Percentiles rank a stretch among this genome's conserved stretches.
Evolutionary conservation across 2,797 vertebrate species (phyloP).

Genomic region (Ctenopoma multispine): DNA sequence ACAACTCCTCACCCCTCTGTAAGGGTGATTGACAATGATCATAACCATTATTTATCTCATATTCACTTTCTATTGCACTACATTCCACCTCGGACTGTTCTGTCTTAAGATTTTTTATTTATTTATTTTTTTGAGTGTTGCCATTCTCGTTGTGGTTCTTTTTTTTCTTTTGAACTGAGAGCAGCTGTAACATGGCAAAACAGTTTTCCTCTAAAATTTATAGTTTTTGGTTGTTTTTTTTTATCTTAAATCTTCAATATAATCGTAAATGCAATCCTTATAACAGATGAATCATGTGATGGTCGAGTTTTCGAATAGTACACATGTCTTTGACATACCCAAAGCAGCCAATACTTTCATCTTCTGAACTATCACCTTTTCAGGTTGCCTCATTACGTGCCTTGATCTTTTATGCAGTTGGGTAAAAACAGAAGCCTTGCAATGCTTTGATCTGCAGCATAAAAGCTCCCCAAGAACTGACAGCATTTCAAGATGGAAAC

Average conservation of each 20-base stretch:
- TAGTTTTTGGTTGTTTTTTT: too few species aligned
- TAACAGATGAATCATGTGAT: conserved; percentile 36
- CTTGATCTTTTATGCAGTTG: conserved; percentile 84
- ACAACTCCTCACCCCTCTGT: too few species aligned
- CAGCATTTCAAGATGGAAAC: conserved; percentile 82
- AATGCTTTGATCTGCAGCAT: conserved; percentile 82
- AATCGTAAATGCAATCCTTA: conserved; percentile 40
- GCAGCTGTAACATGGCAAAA: too few species aligned
- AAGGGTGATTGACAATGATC: too few species aligned
- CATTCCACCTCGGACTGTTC: too few species aligned
- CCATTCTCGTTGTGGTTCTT: too few species aligned
- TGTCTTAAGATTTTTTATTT: too few species aligned
- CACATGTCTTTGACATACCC: conserved; percentile 55
- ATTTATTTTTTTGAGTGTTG: too few species aligned
- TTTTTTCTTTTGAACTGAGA: too few species aligned
- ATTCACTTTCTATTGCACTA: too few species aligned
- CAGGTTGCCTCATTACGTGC: conserved; percentile 77
- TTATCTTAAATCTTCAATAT: neutral
- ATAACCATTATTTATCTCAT: too few species aligned
- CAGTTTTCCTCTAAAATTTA: too few species aligned
- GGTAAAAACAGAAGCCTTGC: conserved; percentile 78
- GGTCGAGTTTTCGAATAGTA: conserved; percentile 41
- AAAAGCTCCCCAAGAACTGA: conserved; percentile 82
- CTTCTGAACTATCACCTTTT: conserved; percentile 78
- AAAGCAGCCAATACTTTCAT: conserved; percentile 70